Evolutionary conservation across 2,888 invertebrate species (phyloP), one percentile per base, ranked within the genome.

Genomic region (Megaustenia siamemsis): DNA sequence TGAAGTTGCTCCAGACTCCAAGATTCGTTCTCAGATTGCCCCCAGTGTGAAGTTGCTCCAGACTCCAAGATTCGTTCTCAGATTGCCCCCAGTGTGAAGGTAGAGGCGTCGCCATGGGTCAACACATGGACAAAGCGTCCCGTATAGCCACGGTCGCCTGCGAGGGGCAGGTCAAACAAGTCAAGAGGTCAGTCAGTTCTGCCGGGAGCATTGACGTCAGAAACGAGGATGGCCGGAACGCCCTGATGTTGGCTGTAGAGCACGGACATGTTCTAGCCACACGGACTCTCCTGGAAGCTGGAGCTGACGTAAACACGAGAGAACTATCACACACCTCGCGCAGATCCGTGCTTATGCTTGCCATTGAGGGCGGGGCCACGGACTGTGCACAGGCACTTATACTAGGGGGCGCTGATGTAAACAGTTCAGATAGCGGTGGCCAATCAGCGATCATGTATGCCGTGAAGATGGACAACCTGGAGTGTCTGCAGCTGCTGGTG

Each of bases 271-370:
- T 10, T 12, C 43, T 78, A 0, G 78, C 78, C 4, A 66, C 66
- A 15, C 35, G 63, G 78, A 78, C 78, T 28, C 63, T 78, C n/a
- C n/a, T 78, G 2, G 78, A 78, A 28, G 78, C 78, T 40, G 78
- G 78, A 18, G 78, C 78, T n/a, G 78, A 78, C 10, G 78, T 45
- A 4, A 78, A 78, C 32, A 60, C 78, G 0, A 78, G 66, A 28
- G 78, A 78, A 66, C 32, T 78, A 45, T 63, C 78, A 3, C 78
- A 78, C 32, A 78, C 78, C 0, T 66, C 63, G 40, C 43, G 78
- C 12, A 12, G 78, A 32, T 45, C 78, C 43, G 63, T 78, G 0
- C 45, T 78, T n/a, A 40, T 78, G 43, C 18, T 78, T 1, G 78
- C 78, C 4, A 35, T 78, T 0, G 78, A 78, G n/a, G 32, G 18